phyloP scores from a whole-genome alignment of 2,113 vertebrate species.

The Argyrosomus japonicus region DNA sequence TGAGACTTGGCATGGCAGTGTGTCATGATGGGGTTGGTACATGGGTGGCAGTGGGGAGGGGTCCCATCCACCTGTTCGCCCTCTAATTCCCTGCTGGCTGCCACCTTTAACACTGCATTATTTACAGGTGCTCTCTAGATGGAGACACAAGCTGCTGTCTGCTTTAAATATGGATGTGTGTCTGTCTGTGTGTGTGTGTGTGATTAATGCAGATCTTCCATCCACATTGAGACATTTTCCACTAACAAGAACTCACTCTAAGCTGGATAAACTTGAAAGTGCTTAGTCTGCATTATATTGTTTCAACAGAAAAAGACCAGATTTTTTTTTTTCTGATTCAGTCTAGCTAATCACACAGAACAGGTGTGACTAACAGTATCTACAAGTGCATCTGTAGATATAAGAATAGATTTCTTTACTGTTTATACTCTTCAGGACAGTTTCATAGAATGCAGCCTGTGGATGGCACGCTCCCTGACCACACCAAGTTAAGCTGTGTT shows the following conservation, averaged over 20 bases:
- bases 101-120: constrained; percentile 84
- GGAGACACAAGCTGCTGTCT: constrained; percentile 76
- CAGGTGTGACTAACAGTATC: not conserved
- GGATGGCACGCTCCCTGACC: not conserved
- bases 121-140: constrained; percentile 81
- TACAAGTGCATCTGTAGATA: not conserved
- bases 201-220: not conserved
- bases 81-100: constrained; percentile 70
- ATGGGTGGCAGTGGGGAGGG: constrained; percentile 24
- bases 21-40: constrained; percentile 51
- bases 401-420: not conserved
- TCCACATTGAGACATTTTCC: not conserved
- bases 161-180: constrained; percentile 58
- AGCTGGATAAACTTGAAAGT: not conserved
- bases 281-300: not conserved
- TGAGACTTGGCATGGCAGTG: constrained; percentile 58
- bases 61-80: constrained; percentile 77
- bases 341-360: not conserved
- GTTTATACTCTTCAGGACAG: not conserved
- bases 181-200: constrained; percentile 17
- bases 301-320: not conserved
- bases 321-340: not conserved
- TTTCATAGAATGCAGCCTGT: not conserved
- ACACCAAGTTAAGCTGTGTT: no score
- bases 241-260: not conserved